Evolutionary conservation across 2,797 vertebrate species (phyloP), one percentile per base, ranked within the genome.

Genomic region (Champsocephalus esox): DNA sequence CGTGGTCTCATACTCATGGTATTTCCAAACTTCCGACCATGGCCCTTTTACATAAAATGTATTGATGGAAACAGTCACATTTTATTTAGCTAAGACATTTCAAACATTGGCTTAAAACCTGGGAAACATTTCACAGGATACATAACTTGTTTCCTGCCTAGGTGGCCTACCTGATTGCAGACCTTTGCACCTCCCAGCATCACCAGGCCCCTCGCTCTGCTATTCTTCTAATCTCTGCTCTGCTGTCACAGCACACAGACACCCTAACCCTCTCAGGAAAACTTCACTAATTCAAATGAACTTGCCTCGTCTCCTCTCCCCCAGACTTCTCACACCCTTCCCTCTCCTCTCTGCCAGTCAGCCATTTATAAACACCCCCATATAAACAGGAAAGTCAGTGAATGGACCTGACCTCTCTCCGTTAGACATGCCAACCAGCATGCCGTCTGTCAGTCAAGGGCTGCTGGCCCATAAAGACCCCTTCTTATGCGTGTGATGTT

Each of bases 361-460:
- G 61, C 66, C 86, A 28, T 87, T 79, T 87, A 70, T 89, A 89
- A 91, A 89, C 92, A 88, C 56, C 59, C 80, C 64, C 66, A 65
- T 80, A 73, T 93, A 93, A 94, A 94, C 88, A 94, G 92, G 88
- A 94, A 94, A 88, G 86, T 70, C 82, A 70, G 75, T 88, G 89
- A 93, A 89, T 81, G 66, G 84, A 75, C 79, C 63, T 73, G 70
- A 83, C 81, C 82, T 83, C 83, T 73, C 81, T 86, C 61, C 12
- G 28, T 77, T 88, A 60, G 41, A 84, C 73, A 89, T 83, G 88
- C 79, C 85, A 84, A 67, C 83, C 75, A 54, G 66, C 77, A 66
- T 70, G 81, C 84, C 65, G 79, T 73, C 85, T 89, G 90, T 94
- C 92, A 89, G 68, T 92, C 87, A 88, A 54, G 71, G 73, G 14